Conservation (phyloP, 2,888 invertebrate genomes). For the Melipona beecheii region DNA sequence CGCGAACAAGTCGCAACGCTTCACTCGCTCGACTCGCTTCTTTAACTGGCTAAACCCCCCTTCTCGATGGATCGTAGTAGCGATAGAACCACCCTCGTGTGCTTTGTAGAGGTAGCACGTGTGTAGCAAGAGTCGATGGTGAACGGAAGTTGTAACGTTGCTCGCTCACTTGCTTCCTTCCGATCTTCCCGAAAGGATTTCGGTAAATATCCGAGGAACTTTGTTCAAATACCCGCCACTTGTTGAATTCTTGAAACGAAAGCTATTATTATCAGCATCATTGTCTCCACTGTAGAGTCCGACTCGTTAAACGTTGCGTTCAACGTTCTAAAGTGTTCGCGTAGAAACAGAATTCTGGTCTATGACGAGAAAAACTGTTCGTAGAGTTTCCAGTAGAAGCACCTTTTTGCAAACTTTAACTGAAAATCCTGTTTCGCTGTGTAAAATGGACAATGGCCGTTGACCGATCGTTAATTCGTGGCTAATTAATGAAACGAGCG, state of each 20-base stretch:
- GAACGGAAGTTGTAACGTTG: constrained; percentile 28
- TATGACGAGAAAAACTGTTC: no score
- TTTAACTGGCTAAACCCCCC: constrained; percentile 42
- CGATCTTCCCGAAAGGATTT: neutral
- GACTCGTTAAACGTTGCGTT: no score
- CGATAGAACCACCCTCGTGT: constrained; percentile 22
- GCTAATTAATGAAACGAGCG: neutral
- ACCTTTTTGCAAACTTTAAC: no score
- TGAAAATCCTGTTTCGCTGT: neutral
- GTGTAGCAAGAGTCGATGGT: constrained; percentile 7
- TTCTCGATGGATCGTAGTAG: constrained; percentile 17
- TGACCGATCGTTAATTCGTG: neutral
- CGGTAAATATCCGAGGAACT: neutral
- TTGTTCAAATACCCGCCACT: neutral
- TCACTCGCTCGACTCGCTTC: constrained; percentile 53
- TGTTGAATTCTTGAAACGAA: neutral
- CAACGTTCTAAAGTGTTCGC: no score
- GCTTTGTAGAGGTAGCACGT: constrained; percentile 39
- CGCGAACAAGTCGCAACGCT: constrained; percentile 16
- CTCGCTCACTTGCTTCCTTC: constrained; percentile 20
- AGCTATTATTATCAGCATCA: neutral
- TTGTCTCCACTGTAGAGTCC: no score
- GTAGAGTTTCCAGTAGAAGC: no score
- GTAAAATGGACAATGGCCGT: neutral
- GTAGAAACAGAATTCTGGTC: no score